Percentiles rank a stretch among this genome's conserved stretches.
Conservation (phyloP, 2,797 vertebrate species). For the Sebastes alutus region DNA sequence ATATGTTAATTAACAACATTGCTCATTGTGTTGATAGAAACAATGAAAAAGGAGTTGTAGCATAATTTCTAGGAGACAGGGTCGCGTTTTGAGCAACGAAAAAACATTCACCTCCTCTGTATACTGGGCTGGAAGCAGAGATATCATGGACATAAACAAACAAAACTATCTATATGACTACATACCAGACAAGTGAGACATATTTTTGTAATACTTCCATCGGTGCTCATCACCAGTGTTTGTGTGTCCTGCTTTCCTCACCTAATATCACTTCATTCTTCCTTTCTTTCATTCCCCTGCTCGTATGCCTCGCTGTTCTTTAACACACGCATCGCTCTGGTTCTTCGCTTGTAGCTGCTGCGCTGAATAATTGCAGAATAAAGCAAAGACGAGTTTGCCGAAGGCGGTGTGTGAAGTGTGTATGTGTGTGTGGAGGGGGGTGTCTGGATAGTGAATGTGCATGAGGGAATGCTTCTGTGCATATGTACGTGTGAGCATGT, state of each 20-base stretch:
- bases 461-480: conserved; percentile 17
- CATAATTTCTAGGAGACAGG: too few relatives aligned
- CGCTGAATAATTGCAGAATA: conserved; percentile 66
- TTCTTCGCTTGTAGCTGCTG: conserved; percentile 59
- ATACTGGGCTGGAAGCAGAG: neutral
- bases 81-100: neutral
- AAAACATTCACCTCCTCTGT: neutral
- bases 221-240: neutral
- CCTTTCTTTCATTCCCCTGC: neutral
- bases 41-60: too few relatives aligned
- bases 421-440: neutral
- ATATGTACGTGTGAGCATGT: conserved; percentile 15
- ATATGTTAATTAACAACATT: too few relatives aligned
- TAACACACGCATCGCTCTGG: conserved; percentile 51
- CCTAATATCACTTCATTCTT: neutral
- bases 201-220: neutral
- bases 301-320: conserved; percentile 22
- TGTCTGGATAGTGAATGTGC: neutral
- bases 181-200: neutral
- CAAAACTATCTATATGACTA: neutral
- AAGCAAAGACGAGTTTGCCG: conserved; percentile 57
- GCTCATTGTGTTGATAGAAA: too few relatives aligned
- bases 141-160: neutral
- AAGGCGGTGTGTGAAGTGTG: neutral
- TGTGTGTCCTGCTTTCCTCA: neutral